These are phyloP conservation scores for Nephrocerus scutellatus DNA, from an alignment of 2,888 invertebrate species.

Conservation along the genomic window DNA sequence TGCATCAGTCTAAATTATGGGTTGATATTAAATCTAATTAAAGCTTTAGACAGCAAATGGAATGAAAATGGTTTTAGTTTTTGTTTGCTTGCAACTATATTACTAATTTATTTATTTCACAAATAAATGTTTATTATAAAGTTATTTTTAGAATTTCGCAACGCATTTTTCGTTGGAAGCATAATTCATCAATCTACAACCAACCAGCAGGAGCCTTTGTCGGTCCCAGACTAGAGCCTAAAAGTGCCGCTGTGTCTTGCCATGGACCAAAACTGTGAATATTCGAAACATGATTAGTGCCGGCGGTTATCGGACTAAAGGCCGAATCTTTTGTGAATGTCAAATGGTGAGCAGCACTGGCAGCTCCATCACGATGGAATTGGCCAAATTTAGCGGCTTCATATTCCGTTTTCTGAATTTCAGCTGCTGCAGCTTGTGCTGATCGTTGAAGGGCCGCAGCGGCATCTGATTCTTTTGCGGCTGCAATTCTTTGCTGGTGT, in stretches of 20 bases:
- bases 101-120: no score
- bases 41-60: no score
- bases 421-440: slow-evolving; percentile 63
- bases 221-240: no score
- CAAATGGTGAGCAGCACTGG: slow-evolving; percentile 54
- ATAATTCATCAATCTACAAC: no score
- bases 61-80: no score
- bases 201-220: slow-evolving; percentile 23
- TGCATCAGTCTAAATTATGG: no score
- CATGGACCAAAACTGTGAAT: slow-evolving; percentile 36
- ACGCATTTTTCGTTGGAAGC: no score
- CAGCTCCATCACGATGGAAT: slow-evolving; percentile 54
- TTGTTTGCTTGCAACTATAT: no score
- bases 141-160: no score
- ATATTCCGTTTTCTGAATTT: slow-evolving; percentile 60
- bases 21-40: no score
- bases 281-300: slow-evolving; percentile 40
- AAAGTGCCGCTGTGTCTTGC: slow-evolving; percentile 20
- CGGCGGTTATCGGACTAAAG: slow-evolving; percentile 43
- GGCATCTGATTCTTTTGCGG: slow-evolving; percentile 65
- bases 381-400: slow-evolving; percentile 57
- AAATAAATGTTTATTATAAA: no score
- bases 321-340: slow-evolving; percentile 56
- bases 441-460: slow-evolving; percentile 64
- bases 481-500: slow-evolving; percentile 64